phyloP scores from a whole-genome alignment of 2,797 vertebrate species.

The Xiphorhynchus erythropygius region DNA sequence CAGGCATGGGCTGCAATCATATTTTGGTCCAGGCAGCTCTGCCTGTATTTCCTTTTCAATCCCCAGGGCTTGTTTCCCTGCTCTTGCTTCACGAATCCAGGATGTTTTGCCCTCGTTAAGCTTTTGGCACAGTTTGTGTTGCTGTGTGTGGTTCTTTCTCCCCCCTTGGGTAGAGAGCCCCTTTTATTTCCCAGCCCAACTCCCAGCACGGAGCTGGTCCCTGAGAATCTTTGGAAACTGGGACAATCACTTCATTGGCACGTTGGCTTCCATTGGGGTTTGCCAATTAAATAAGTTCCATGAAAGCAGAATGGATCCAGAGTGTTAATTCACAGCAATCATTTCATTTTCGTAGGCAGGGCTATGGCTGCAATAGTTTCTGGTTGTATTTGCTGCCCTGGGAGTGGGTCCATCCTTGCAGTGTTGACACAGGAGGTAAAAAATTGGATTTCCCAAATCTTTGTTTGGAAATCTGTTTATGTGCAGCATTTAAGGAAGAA shows the following conservation, averaged over 20 bases:
- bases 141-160: neutral
- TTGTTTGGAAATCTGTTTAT: neutral
- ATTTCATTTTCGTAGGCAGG: neutral
- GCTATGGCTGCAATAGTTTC: neutral
- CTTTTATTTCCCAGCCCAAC: neutral
- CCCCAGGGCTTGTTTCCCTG: neutral
- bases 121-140: neutral
- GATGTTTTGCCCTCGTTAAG: neutral
- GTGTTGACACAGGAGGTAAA: neutral
- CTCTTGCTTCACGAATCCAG: neutral
- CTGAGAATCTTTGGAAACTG: neutral
- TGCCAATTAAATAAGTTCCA: conserved; percentile 28
- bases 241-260: conserved; percentile 27
- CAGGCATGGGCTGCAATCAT: neutral
- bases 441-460: neutral
- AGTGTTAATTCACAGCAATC: neutral
- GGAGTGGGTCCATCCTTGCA: neutral
- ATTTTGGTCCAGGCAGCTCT: neutral
- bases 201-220: neutral
- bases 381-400: neutral
- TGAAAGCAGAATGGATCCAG: neutral
- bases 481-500: neutral
- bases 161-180: neutral
- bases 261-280: conserved; percentile 4
- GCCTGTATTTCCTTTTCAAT: neutral